Evolutionary conservation across 2,888 invertebrate species (phyloP).

Genomic region (Cyclophora punctaria): DNA sequence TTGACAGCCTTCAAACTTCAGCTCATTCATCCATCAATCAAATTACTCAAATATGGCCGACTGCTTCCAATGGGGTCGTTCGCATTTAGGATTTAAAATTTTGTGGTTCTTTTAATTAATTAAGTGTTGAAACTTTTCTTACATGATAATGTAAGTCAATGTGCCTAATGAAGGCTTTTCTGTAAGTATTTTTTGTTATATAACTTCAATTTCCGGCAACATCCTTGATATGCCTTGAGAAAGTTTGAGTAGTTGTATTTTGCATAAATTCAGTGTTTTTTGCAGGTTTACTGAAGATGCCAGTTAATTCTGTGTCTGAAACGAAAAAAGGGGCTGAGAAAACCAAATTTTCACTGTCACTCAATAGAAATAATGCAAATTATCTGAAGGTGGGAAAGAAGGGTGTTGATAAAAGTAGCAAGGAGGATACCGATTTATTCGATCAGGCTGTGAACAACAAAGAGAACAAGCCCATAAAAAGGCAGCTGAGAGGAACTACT

Average conservation of each 20-base stretch:
- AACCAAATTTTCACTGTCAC: conserved; percentile 58
- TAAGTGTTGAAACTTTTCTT: conserved; percentile 43
- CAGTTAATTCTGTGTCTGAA: conserved; percentile 64
- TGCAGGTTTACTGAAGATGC: conserved; percentile 74
- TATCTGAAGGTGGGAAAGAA: conserved; percentile 50
- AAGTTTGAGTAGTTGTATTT: conserved; percentile 40
- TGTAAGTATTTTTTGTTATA: conserved; percentile 45
- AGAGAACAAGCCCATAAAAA: conserved; percentile 60
- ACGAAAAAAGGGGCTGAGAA: conserved; percentile 62
- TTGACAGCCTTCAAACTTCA: no score
- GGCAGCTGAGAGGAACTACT: conserved; percentile 47
- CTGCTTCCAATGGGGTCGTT: conserved; percentile 48
- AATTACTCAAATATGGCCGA: conserved; percentile 60
- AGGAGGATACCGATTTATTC: conserved; percentile 35
- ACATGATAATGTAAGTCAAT: conserved; percentile 67
- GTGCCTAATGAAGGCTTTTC: conserved; percentile 47
- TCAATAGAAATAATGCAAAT: conserved; percentile 62
- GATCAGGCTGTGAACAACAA: conserved; percentile 41
- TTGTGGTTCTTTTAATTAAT: conserved; percentile 40
- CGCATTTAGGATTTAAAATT: conserved; percentile 46
- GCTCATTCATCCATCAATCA: conserved; percentile 30
- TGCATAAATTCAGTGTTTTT: conserved; percentile 22
- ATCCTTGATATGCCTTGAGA: conserved; percentile 60
- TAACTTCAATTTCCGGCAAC: conserved; percentile 22
- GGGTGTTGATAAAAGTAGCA: conserved; percentile 35